A percentile compares a stretch with the other conserved stretches of the same genome.
Conservation (phyloP, 2,113 vertebrate species). For the Pteronura brasiliensis region DNA sequence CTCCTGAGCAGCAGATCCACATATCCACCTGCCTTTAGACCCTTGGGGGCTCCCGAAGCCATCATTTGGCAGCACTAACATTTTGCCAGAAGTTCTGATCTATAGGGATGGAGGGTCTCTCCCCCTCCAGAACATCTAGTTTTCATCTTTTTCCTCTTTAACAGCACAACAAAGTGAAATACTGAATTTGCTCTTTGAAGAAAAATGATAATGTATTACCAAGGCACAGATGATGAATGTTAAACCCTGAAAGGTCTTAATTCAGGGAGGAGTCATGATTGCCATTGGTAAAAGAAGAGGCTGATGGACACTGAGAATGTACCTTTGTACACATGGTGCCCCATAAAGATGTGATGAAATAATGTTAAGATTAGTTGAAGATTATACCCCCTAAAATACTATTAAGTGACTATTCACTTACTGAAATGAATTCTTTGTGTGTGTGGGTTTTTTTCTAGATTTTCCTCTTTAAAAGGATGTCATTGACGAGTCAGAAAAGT, state of each 20-base stretch:
- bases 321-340: neutral
- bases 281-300: slow-evolving; percentile 14
- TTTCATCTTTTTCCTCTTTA: neutral
- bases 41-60: neutral
- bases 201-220: neutral
- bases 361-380: slow-evolving; percentile 29
- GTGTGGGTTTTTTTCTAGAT: slow-evolving; percentile 76
- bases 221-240: neutral
- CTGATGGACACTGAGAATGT: neutral
- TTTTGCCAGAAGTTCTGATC: slow-evolving; percentile 3
- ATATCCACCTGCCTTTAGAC: neutral
- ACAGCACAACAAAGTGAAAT: neutral
- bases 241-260: neutral
- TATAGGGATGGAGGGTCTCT: neutral
- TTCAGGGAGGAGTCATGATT: neutral
- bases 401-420: slow-evolving; percentile 33
- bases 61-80: neutral
- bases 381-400: neutral
- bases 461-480: slow-evolving; percentile 81
- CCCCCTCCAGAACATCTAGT: neutral
- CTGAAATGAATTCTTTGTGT: slow-evolving; percentile 52
- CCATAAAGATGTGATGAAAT: neutral
- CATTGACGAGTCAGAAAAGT: slow-evolving; percentile 73
- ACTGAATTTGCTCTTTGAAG: slow-evolving; percentile 6
- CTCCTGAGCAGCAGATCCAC: neutral